These are phyloP conservation scores for Sarcophaga variegata DNA, from an alignment of 2,888 invertebrate species.

Conservation along the genomic window DNA sequence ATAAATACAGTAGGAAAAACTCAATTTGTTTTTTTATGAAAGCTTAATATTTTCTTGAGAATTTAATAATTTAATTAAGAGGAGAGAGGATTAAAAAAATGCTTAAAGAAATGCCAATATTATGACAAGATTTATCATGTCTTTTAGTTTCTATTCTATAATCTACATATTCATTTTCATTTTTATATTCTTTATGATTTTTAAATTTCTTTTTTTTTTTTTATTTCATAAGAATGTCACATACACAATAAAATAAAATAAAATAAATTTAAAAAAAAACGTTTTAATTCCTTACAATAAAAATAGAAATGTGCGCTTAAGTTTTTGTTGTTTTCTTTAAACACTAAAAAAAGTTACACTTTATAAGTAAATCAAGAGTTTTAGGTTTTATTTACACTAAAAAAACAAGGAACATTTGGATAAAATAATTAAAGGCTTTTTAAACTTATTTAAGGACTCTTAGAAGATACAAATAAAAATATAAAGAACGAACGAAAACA, in stretches of 20 bases:
- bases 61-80: neutral
- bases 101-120: constrained; percentile 65
- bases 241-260: constrained; percentile 5
- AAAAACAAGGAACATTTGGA: constrained; percentile 56
- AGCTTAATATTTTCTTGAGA: neutral
- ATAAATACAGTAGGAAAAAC: too few species aligned
- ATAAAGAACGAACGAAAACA: neutral
- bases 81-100: constrained; percentile 30
- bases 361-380: constrained; percentile 49
- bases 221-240: constrained; percentile 37
- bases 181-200: neutral
- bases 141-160: constrained; percentile 28
- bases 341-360: constrained; percentile 47
- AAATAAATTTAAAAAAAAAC: neutral
- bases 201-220: constrained; percentile 6
- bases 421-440: too few species aligned
- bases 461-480: neutral
- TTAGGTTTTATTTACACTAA: constrained; percentile 56
- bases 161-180: too few species aligned
- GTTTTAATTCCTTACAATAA: neutral
- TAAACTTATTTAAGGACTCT: too few species aligned
- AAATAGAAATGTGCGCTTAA: too few species aligned
- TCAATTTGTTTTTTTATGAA: too few species aligned
- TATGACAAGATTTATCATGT: constrained; percentile 32
- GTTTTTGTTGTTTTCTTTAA: neutral